These are phyloP conservation scores for Gallinago stenura DNA, from an alignment of 2,797 vertebrate species.

Conservation along the genomic window DNA sequence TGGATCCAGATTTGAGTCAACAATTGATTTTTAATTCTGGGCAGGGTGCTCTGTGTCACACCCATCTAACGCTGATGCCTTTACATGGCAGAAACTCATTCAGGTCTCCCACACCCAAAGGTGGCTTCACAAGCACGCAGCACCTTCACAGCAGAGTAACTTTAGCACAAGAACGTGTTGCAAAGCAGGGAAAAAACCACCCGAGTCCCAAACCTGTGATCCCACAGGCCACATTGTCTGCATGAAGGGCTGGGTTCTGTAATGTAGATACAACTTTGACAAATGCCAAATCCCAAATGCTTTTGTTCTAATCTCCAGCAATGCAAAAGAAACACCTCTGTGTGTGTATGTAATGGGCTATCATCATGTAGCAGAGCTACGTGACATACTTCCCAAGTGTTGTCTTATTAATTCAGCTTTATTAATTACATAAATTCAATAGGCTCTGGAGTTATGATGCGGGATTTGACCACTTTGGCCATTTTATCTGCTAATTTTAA, in stretches of 20 bases:
- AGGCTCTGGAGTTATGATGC: neutral
- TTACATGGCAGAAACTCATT: neutral
- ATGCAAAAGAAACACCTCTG: neutral
- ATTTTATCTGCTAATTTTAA: neutral
- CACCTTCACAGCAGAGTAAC: neutral
- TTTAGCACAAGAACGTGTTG: fast-evolving
- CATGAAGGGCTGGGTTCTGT: neutral
- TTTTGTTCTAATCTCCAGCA: neutral
- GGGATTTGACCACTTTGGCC: neutral
- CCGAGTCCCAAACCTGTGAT: fast-evolving
- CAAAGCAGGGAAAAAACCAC: neutral
- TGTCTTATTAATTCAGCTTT: neutral
- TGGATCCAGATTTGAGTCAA: neutral
- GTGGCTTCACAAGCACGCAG: neutral
- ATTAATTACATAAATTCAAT: neutral
- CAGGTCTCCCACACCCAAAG: neutral
- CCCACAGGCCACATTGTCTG: neutral
- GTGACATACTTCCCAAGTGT: neutral
- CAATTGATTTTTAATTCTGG: neutral
- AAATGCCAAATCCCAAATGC: neutral
- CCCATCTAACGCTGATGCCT: neutral
- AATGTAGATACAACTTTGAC: neutral
- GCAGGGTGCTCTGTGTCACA: neutral
- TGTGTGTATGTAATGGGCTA: neutral
- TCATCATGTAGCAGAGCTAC: neutral